Conservation (phyloP, 1,140 invertebrate species). For the Tribolium madens region DNA sequence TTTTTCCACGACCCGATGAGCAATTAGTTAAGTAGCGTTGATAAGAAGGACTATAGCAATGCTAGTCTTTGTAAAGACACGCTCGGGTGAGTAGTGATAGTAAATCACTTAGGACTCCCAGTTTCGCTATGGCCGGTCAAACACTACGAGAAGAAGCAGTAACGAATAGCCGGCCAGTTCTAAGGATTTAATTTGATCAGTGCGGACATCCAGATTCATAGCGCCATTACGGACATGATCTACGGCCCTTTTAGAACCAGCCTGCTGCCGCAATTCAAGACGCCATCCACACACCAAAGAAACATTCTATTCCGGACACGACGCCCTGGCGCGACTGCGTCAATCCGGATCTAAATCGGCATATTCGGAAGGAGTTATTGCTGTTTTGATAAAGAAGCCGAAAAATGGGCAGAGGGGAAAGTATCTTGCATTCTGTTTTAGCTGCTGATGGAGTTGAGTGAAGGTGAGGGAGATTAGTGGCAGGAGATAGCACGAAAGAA, state of each 20-base stretch:
- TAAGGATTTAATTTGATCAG: constrained; percentile 67
- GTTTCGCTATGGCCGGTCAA: constrained; percentile 59
- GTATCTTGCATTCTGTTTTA: background rate
- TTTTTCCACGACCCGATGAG: constrained; percentile 17
- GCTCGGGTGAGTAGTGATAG: constrained; percentile 52
- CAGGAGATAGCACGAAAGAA: background rate
- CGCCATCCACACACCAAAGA: constrained; percentile 46
- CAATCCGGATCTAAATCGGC: constrained; percentile 4
- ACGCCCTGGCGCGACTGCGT: constrained; percentile 12
- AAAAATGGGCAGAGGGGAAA: too few relatives aligned
- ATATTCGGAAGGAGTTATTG: background rate
- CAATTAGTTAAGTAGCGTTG: constrained; percentile 39
- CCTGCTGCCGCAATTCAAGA: constrained; percentile 51
- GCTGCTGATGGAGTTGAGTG: background rate
- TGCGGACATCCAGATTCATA: constrained; percentile 67
- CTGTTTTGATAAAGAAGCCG: too few relatives aligned
- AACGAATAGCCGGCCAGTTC: constrained; percentile 62
- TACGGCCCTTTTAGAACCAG: constrained; percentile 65
- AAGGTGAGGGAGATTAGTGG: background rate
- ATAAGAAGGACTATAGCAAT: constrained; percentile 27
- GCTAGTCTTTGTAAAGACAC: constrained; percentile 43
- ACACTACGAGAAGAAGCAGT: constrained; percentile 57
- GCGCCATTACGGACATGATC: constrained; percentile 66
- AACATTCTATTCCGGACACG: constrained; percentile 25
- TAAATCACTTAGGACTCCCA: constrained; percentile 56